Base-by-base conservation (phyloP, 2,888 invertebrate genomes). In the Phengaris arion region DNA sequence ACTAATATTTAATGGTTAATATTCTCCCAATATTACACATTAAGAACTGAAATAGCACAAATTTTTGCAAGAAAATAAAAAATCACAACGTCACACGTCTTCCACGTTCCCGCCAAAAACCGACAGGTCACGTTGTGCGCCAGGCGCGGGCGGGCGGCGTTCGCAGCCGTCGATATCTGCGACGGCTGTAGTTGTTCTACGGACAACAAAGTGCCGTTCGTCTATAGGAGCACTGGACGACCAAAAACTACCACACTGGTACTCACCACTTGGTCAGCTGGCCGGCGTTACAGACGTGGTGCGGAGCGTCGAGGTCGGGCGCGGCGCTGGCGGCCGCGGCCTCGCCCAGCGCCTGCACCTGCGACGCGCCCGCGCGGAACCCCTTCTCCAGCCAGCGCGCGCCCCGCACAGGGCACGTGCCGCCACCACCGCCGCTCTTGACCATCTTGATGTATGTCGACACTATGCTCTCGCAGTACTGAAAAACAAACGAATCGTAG, bases 391-490 rank as follows among this genome's bases (percentile, higher is more conserved):
- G 85, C 94, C 94, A 94, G 80, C 0, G 88, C 88, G 0, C 87
- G 84, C 6, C 87, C 83, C 6, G 87, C 0, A 86, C 86, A 15
- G 93, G 89, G 3, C 84, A 59, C 15, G 59, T 59, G 4, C 84
- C 0, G 89, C 86, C 85, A 0, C 82, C 78, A 9, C 15, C 0
- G 89, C 86, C 55, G 95, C 88, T 15, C 81, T 95, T 96, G 80
- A 96, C 93, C 59, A 96, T 94, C 85, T 95, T 95, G 85, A 97
- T 94, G 84, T 96, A 97, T 0, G 96, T 96, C 52, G 96, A 96
- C 0, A 96, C 95, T 82, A 97, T 95, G 79, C 96, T 96, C 85
- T 96, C 96, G 78, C 97, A 95, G 85, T 96, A 97, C 95, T 96
- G 89, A 57, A 15, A 15, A 15, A 15, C 57, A 15, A 35, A 35